Evolutionary conservation across 92 coral and sea anemone species (phyloP).

Genomic region (Palythoa grandiflora): DNA sequence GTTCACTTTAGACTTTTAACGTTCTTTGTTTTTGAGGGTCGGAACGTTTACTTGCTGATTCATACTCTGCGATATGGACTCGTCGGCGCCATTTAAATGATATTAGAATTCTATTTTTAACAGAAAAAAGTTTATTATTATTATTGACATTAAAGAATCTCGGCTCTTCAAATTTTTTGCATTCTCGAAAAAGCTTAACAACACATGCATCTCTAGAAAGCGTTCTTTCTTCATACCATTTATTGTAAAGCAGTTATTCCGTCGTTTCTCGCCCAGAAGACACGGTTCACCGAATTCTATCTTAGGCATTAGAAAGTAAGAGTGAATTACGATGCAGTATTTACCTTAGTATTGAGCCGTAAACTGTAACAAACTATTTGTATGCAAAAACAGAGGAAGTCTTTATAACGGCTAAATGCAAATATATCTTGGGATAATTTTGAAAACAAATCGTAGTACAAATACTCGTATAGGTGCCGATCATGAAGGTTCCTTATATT

Average conservation of each 20-base stretch:
- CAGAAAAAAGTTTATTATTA: not conserved
- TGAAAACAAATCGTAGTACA: not conserved
- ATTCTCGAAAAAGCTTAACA: not conserved
- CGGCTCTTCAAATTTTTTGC: not conserved
- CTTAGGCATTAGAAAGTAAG: constrained; percentile 10
- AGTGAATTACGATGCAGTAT: not conserved
- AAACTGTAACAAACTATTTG: not conserved
- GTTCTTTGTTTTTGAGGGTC: not conserved
- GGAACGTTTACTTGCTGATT: not conserved
- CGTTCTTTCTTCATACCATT: too few relatives aligned
- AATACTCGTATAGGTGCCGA: not conserved
- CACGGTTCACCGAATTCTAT: not conserved
- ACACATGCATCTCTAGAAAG: too few relatives aligned
- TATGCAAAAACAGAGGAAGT: not conserved
- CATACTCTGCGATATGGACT: not conserved
- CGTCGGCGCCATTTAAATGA: not conserved
- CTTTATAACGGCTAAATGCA: not conserved
- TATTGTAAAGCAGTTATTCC: too few relatives aligned
- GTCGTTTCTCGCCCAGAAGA: not conserved
- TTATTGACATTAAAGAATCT: not conserved
- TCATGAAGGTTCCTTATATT: not conserved
- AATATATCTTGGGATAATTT: not conserved
- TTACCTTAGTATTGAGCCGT: not conserved
- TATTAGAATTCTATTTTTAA: not conserved
- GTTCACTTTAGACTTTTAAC: not conserved